Percentiles rank a stretch among this genome's conserved stretches.
Evolutionary conservation across 2,113 vertebrate genomes (phyloP).

Genomic region (Gopherus evgoodei): DNA sequence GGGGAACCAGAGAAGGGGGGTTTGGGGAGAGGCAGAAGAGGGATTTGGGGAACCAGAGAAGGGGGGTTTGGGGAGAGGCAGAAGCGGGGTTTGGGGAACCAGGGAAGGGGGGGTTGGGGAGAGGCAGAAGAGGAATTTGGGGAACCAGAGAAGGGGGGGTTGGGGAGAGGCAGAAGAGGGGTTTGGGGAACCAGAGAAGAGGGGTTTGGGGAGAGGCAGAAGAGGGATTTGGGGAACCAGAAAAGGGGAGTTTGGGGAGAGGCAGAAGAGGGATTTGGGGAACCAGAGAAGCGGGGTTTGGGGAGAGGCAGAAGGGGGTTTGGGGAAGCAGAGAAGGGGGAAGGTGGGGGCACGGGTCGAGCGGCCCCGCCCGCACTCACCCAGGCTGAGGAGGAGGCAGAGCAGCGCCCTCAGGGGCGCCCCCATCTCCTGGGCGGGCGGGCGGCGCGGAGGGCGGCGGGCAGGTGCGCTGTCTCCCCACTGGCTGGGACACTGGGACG

Average conservation of each 20-base stretch:
- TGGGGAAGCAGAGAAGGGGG: neutral
- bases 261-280: too few species aligned
- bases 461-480: neutral
- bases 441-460: neutral
- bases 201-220: too few species aligned
- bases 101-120: too few species aligned
- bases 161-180: neutral
- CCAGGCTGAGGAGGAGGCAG: neutral
- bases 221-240: too few species aligned
- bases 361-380: neutral
- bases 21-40: too few species aligned
- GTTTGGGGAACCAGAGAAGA: too few species aligned
- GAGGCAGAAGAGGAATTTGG: too few species aligned
- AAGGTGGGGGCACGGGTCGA: neutral
- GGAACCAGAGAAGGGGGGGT: neutral
- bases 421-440: neutral
- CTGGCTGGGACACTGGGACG: neutral
- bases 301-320: too few species aligned
- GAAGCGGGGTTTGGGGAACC: neutral
- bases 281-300: too few species aligned
- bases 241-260: neutral
- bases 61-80: too few species aligned
- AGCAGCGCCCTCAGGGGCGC: neutral
- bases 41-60: too few species aligned
- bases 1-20: neutral